A percentile compares a stretch with the other conserved stretches of the same genome.
These are phyloP conservation scores for Cheiracanthium punctorium DNA, from an alignment of 2,888 invertebrate species.

Conservation along the genomic window DNA sequence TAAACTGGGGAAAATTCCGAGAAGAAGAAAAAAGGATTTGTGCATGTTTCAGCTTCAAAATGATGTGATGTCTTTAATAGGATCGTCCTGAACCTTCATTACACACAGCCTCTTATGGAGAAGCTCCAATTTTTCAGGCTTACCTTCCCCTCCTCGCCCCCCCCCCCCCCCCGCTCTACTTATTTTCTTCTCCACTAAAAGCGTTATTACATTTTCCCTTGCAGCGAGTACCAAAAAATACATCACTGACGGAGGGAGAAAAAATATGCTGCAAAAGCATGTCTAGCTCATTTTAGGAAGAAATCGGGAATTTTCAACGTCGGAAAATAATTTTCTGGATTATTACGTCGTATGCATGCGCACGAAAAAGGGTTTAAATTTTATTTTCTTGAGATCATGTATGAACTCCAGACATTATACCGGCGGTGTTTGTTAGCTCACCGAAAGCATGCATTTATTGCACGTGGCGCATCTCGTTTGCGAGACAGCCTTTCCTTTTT, in stretches of 20 bases:
- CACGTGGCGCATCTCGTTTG: not conserved
- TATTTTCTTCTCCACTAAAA: slow-evolving; percentile 52
- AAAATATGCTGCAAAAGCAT: slow-evolving; percentile 61
- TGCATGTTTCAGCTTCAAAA: slow-evolving; percentile 48
- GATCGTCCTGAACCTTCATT: slow-evolving; percentile 46
- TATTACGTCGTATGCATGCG: slow-evolving; percentile 52
- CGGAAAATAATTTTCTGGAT: slow-evolving; percentile 67
- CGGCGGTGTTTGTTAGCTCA: slow-evolving; percentile 3
- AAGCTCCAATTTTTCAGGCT: not conserved
- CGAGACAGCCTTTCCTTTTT: not conserved
- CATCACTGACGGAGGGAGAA: slow-evolving; percentile 21
- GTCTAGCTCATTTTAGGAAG: slow-evolving; percentile 62
- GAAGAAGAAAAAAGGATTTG: slow-evolving; percentile 22
- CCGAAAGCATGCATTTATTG: too few relatives aligned
- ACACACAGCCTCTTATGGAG: slow-evolving; percentile 40
- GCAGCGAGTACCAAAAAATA: slow-evolving; percentile 21
- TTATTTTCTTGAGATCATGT: slow-evolving; percentile 1
- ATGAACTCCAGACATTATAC: not conserved
- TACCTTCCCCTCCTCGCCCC: not conserved
- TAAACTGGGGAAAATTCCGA: not conserved
- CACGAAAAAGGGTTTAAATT: slow-evolving; percentile 30
- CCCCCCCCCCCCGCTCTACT: slow-evolving; percentile 23
- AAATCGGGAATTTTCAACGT: slow-evolving; percentile 42
- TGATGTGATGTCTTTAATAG: slow-evolving; percentile 63
- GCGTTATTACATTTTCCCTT: slow-evolving; percentile 51